phyloP scores from a whole-genome alignment of 53 echinoderm and acorn worm species.

The Actinopyga echinites region DNA sequence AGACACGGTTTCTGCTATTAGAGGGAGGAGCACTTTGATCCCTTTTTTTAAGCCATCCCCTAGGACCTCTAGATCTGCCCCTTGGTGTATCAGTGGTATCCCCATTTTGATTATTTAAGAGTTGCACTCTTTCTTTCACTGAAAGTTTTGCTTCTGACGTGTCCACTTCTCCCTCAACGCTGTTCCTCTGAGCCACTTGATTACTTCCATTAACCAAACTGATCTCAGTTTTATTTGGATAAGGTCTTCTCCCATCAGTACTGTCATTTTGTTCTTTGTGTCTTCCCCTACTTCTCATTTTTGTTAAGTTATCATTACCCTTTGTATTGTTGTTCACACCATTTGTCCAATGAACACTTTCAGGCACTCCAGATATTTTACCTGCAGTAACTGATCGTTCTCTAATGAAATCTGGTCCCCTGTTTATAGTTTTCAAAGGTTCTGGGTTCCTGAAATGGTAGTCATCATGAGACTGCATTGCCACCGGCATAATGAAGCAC shows the following conservation, averaged over 20 bases:
- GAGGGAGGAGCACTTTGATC: slow-evolving; percentile 23
- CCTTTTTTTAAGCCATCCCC: slow-evolving; percentile 26
- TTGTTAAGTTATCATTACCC: neutral
- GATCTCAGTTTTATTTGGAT: neutral
- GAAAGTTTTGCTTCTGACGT: neutral
- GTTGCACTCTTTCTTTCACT: slow-evolving; percentile 33
- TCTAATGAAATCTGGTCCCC: slow-evolving; percentile 70
- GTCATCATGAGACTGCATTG: neutral
- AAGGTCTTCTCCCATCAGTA: neutral
- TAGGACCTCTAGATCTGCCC: neutral
- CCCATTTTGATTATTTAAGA: neutral
- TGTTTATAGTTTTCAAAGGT: slow-evolving; percentile 72
- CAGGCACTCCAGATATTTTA: too few species aligned
- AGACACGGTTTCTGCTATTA: slow-evolving; percentile 6
- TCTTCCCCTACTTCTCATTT: slow-evolving; percentile 24
- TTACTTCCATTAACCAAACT: slow-evolving; percentile 5
- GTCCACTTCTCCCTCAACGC: neutral
- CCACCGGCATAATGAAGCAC: neutral
- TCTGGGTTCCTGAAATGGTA: too few species aligned
- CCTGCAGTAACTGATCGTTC: neutral
- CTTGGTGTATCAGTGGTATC: neutral
- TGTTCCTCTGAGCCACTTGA: slow-evolving; percentile 25
- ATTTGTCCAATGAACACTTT: too few species aligned
- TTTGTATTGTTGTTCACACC: neutral
- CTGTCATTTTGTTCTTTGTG: neutral